Base-by-base conservation (phyloP, 30 jellyfish, hydroid and myxozoan genomes). In the Mastigias papua region DNA sequence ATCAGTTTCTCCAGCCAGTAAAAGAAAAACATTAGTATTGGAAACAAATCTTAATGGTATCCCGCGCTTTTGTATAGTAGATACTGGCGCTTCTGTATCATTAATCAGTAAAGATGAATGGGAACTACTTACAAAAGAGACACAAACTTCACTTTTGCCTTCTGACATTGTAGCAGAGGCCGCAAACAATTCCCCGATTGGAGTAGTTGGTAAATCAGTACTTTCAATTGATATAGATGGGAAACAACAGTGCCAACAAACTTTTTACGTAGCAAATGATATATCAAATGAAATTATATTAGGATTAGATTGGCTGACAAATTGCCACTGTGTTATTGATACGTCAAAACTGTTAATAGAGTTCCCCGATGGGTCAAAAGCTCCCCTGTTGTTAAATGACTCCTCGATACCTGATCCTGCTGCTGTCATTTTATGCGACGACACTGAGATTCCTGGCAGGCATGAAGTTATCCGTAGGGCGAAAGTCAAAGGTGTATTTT, bases 241-340 rank as follows among this genome's bases (percentile, higher is more conserved):
- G n/a, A 8, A 26, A 67, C 79, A 67, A 26, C 23, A 26, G 50
- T 5, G 50, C 16, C 48, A 20, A 20, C 79, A 67, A 31, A 33
- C 30, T 58, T 67, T 67, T 8, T 67, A 67, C 21, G 79, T 67
- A 13, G 79, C 79, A 23, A 67, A 67, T 67, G 79, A 67, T 19
- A 31, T 67, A 31, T 20, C 34, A 4, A 22, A 26, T 67, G 79
- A 67, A 26, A 31, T 67, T 67, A 67, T 0, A 23, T 67, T 67
- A 50, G 79, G 50, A 20, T 67, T 67, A 67, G 79, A 67, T 26
- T 67, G 79, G 79, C 50, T 67, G 50, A 23, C 10, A 31, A 67
- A 31, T 31, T 22, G 0, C 25, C 23, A 26, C 9, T 26, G 46
- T 19, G 50, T 31, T 33, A 67, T 67, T 31, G 16, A 67, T 31